These are phyloP conservation scores for Pandemis cinnamomeana DNA, from an alignment of 2,888 invertebrate genomes.

Conservation along the genomic window DNA sequence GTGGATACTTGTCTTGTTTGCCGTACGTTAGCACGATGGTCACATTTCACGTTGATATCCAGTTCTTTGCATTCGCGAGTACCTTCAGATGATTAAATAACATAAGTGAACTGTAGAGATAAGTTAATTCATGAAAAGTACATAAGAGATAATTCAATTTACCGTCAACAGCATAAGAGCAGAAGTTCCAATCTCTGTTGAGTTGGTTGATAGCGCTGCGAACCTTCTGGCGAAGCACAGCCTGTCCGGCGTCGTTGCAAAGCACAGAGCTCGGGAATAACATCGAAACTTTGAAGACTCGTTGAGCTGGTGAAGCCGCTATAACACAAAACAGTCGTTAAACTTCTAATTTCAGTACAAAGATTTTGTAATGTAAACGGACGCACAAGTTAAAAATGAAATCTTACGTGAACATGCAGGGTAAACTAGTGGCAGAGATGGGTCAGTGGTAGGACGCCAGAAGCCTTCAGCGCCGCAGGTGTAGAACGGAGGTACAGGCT, in stretches of 20 bases:
- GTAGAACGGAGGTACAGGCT: conserved; percentile 97
- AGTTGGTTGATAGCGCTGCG: conserved; percentile 94
- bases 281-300: conserved; percentile 97
- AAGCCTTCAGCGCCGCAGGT: conserved; percentile 99
- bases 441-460: conserved; percentile 95
- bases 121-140: background rate
- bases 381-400: background rate
- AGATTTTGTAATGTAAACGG: background rate
- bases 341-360: background rate
- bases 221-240: conserved; percentile 95
- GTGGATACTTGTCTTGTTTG: conserved; percentile 86
- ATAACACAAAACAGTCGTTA: conserved; percentile 41
- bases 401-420: conserved; percentile 94
- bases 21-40: conserved; percentile 88
- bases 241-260: conserved; percentile 97
- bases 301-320: conserved; percentile 95
- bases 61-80: conserved; percentile 95
- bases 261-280: conserved; percentile 98
- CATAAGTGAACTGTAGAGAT: background rate
- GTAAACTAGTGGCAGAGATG: conserved; percentile 92
- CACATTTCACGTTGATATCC: conserved; percentile 96
- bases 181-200: conserved; percentile 98
- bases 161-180: conserved; percentile 95
- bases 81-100: conserved; percentile 64
- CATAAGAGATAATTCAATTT: conserved; percentile 42